phyloP scores from a whole-genome alignment of 2,888 invertebrate species.

The Tinea trinotella region DNA sequence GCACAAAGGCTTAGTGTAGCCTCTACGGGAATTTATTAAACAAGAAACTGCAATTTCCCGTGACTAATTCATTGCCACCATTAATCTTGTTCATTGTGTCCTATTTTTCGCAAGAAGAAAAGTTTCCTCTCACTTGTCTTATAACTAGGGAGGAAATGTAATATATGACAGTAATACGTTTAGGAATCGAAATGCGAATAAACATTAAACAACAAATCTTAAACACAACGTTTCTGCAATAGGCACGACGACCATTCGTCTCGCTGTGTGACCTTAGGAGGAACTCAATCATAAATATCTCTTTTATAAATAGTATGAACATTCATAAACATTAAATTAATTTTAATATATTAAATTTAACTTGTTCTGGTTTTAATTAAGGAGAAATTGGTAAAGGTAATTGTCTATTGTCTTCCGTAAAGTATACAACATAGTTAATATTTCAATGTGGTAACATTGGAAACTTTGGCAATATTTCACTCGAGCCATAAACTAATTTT shows the following conservation, averaged over 20 bases:
- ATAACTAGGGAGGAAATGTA: slow-evolving; percentile 10
- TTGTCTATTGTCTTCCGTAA: not conserved
- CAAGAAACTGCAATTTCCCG: slow-evolving; percentile 57
- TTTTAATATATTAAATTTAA: too few species aligned
- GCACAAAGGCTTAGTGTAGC: slow-evolving; percentile 21
- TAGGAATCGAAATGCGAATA: slow-evolving; percentile 3
- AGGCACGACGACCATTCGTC: not conserved
- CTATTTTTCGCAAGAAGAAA: slow-evolving; percentile 33
- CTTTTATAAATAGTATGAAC: too few species aligned
- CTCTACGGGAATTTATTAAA: slow-evolving; percentile 48
- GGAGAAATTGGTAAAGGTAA: not conserved
- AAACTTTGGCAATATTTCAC: slow-evolving; percentile 14
- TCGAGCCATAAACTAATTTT: slow-evolving; percentile 14
- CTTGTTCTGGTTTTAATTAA: too few species aligned
- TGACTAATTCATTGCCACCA: slow-evolving; percentile 51
- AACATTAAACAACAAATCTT: slow-evolving; percentile 11
- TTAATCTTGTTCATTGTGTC: slow-evolving; percentile 50
- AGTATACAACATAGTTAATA: slow-evolving; percentile 5
- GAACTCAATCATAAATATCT: too few species aligned
- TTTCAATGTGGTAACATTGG: slow-evolving; percentile 9
- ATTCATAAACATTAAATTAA: too few species aligned
- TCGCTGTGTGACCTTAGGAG: not conserved
- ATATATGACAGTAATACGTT: slow-evolving; percentile 15
- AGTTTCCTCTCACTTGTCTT: slow-evolving; percentile 25
- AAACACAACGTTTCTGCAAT: not conserved